phyloP scores from a whole-genome alignment of 1,140 invertebrate species.

The Drosophila repleta region DNA sequence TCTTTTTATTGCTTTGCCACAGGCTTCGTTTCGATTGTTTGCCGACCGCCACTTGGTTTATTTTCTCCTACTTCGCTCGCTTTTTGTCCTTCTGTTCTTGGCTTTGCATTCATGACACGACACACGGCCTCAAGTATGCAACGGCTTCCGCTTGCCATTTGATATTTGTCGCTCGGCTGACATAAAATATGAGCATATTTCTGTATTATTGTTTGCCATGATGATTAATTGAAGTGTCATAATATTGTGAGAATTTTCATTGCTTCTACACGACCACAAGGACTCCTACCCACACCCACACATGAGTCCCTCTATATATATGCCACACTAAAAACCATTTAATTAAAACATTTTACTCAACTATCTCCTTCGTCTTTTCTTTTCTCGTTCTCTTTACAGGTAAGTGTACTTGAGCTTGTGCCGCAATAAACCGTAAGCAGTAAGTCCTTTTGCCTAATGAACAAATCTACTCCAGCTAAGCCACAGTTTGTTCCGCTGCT shows the following conservation, averaged over 20 bases:
- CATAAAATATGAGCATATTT: constrained; percentile 62
- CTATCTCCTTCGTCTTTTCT: constrained; percentile 18
- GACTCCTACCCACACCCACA: background rate
- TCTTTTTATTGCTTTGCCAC: constrained; percentile 76
- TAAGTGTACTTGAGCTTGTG: constrained; percentile 53
- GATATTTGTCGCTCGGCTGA: constrained; percentile 48
- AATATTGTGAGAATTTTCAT: constrained; percentile 71
- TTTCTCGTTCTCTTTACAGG: constrained; percentile 49
- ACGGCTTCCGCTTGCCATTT: constrained; percentile 54
- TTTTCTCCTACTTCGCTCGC: background rate
- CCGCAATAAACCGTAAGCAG: constrained; percentile 39
- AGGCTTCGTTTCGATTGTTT: constrained; percentile 79
- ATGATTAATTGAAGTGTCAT: constrained; percentile 81
- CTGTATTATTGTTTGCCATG: constrained; percentile 67
- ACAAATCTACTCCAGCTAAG: constrained; percentile 49
- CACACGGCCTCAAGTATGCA: constrained; percentile 71
- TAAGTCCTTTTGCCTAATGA: constrained; percentile 73
- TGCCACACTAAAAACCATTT: constrained; percentile 48
- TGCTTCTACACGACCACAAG: constrained; percentile 22
- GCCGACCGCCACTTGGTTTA: constrained; percentile 38
- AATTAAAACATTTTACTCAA: constrained; percentile 68
- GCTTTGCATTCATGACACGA: constrained; percentile 78
- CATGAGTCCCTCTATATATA: background rate
- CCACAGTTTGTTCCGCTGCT: constrained; percentile 42
- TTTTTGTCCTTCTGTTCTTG: background rate